Evolutionary conservation across 2,113 vertebrate species (phyloP), one percentile per base, ranked within the genome.

Genomic region (Chaetodon auriga): DNA sequence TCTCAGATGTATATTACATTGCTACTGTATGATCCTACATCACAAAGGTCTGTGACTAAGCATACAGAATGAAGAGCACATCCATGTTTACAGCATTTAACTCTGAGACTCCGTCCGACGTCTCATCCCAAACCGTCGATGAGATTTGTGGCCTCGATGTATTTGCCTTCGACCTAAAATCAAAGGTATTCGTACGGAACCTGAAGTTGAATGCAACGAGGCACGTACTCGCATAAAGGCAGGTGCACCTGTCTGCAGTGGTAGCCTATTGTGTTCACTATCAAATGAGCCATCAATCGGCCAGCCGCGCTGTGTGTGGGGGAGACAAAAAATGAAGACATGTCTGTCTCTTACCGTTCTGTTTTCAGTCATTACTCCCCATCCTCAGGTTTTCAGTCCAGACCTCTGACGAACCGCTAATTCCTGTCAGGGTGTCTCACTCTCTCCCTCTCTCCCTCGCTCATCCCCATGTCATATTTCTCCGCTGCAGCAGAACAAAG

Each of bases 401-500:
- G 85, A 91, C 88, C 90, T 87, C 81, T 88, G 78, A 73, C 80
- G 85, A 91, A 78, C 84, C 87, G 84, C 86, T 90, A 78, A 92
- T 93, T 92, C 90, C 86, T 90, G 60, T 71, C 94, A 54, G 89
- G 81, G 84, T 80, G 89, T 84, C 91, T 90, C 92, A 58, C 92
- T 88, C 87, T 78, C 89, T 89, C 91, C 74, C 92, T 82, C 89
- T 78, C 78, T 81, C 84, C 77, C 85, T 94, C 77, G 88, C 92
- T 94, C 95, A 92, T 92, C 93, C 93, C 90, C 92, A 92, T 95
- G 93, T 95, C 93, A 94, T 92, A 81, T 92, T 94, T 93, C 94
- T 95, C 92, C 82, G 94, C 95, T 96, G 95, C 95, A 96, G 95
- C 93, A 95, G 92, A 92, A 81, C 87, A 45, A 92, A 70, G 89